A percentile compares a stretch with the other conserved stretches of the same genome.
Evolutionary conservation across 2,113 vertebrate species (phyloP).

Genomic region (Platichthys flesus): DNA sequence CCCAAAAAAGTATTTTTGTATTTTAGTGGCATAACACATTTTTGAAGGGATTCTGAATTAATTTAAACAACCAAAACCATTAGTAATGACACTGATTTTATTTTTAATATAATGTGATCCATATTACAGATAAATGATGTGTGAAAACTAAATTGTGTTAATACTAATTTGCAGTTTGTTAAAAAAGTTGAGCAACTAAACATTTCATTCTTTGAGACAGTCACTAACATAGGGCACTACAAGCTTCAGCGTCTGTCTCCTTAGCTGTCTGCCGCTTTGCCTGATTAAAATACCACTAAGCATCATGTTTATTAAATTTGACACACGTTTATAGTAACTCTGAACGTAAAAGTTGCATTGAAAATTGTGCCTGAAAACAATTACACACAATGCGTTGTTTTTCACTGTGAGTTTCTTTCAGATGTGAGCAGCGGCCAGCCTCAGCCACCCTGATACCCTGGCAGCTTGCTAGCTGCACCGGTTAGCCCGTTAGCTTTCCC

Average conservation of each 20-base stretch:
- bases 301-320: accelerated
- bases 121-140: no score
- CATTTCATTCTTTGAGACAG: neutral
- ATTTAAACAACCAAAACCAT: neutral
- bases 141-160: no score
- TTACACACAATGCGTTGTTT: neutral
- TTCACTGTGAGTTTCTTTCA: neutral
- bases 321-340: neutral
- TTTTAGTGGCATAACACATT: neutral
- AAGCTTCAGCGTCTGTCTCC: neutral
- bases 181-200: neutral
- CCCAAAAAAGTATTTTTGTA: no score
- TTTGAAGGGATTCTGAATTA: neutral
- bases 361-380: accelerated
- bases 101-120: neutral
- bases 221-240: neutral
- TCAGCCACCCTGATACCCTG: slow-evolving; percentile 7
- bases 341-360: accelerated
- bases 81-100: neutral
- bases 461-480: slow-evolving; percentile 17
- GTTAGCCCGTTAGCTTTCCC: slow-evolving; percentile 27
- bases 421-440: neutral
- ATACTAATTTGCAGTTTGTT: neutral
- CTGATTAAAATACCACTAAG: slow-evolving; percentile 45
- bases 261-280: slow-evolving; percentile 71